These are phyloP conservation scores for Rostratula benghalensis DNA, from an alignment of 2,113 vertebrate species.

Conservation along the genomic window DNA sequence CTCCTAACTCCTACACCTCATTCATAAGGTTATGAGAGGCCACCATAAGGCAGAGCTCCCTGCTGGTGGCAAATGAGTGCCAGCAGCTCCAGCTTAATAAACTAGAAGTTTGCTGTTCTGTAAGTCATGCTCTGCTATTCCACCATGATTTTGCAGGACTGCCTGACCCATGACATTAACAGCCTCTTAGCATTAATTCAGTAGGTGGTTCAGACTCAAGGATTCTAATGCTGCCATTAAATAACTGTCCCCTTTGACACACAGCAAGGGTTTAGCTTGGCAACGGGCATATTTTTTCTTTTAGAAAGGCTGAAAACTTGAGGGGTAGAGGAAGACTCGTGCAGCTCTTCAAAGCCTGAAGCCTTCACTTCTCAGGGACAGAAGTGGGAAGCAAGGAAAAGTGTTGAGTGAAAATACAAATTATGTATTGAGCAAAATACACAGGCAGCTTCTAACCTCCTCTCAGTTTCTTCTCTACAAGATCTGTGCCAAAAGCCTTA, in stretches of 20 bases:
- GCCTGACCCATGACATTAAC: not conserved
- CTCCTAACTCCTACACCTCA: not conserved
- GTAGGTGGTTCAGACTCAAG: not conserved
- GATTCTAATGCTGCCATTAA: not conserved
- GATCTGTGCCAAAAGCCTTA: not conserved
- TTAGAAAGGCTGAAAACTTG: not conserved
- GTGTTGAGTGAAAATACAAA: not conserved
- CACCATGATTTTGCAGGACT: not conserved
- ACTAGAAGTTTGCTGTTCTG: not conserved
- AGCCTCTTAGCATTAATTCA: not conserved
- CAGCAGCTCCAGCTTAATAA: not conserved
- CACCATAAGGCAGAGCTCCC: not conserved
- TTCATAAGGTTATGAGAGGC: not conserved
- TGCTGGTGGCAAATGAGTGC: not conserved
- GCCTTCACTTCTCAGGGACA: too few relatives aligned
- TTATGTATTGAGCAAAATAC: not conserved
- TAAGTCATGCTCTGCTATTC: not conserved
- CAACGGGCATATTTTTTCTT: not conserved
- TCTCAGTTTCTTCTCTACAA: not conserved
- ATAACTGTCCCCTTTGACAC: not conserved
- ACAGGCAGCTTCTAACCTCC: not conserved
- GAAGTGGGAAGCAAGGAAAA: not conserved
- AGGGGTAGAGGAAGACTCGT: not conserved
- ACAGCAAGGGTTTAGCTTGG: fast-evolving
- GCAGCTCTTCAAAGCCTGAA: not conserved